Evolutionary conservation across 1,140 invertebrate species (phyloP), one percentile per base, ranked within the genome.

Genomic region (Heliothis subflexa): DNA sequence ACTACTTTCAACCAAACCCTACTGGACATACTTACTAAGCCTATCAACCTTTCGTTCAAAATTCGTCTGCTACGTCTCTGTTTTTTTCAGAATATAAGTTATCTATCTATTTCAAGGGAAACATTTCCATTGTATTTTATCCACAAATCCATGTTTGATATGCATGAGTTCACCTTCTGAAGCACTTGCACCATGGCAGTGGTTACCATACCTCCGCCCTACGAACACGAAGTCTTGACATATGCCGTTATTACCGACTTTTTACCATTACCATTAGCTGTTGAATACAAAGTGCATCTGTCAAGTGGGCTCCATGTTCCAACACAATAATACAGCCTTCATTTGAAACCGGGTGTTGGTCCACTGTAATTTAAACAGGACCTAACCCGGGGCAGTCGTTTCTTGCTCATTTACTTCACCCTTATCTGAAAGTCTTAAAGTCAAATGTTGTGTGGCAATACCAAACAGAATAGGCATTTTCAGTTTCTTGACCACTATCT

Each of bases 291-390:
- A 64, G 74, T 68, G 62, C 74, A 40, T 66, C 62, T 77, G 74
- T 66, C 74, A 68, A 57, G 50, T 62, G 13, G 21, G 47, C 55
- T 18, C 28, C 52, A 13, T 28, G 40, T n/a, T 14, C 61, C 61
- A 76, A 54, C 74, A 55, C 52, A 76, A 80, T 80, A 76, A 76
- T 80, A 76, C 28, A 72, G 52, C 52, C 72, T 78, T 71, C 64
- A 45, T 66, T 70, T 40, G 64, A 55, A 70, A 14, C 72, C 78
- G 18, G 50, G 61, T 49, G 49, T 40, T 61, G 55, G 61, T 16
- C 49, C 75, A 13, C 75, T 72, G 55, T 78, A 79, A 83, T 83
- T 83, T 81, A 52, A 77, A 66, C 64, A 75, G 59, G 74, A 78
- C 77, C 72, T 79, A 68, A 76, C 81, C 79, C 16, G 49, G 52